Evolutionary conservation across 2,797 vertebrate genomes (phyloP).

Genomic region (Tadarida brasiliensis): DNA sequence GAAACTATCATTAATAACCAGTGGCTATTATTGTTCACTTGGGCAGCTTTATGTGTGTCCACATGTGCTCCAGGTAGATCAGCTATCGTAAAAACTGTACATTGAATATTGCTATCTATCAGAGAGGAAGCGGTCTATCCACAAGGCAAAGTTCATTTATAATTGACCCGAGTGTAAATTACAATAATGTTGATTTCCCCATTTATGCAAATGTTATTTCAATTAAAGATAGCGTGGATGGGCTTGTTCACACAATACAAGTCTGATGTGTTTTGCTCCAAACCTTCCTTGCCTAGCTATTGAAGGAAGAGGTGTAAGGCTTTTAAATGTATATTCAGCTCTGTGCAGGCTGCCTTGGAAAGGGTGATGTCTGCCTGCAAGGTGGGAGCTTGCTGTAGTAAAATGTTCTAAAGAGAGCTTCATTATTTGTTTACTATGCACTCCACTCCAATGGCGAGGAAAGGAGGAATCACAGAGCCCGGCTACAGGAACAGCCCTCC

Average conservation of each 20-base stretch:
- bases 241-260: neutral
- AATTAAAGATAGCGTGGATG: neutral
- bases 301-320: neutral
- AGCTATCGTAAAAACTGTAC: neutral
- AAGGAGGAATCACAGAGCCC: neutral
- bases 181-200: constrained; percentile 13
- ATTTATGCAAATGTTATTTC: constrained; percentile 53
- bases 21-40: neutral
- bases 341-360: constrained; percentile 23
- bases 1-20: constrained; percentile 43
- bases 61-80: neutral
- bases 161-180: constrained; percentile 17
- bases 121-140: neutral
- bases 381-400: constrained; percentile 65
- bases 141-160: constrained; percentile 33
- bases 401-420: constrained; percentile 57
- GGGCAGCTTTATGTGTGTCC: constrained; percentile 33
- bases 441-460: neutral
- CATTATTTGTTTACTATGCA: constrained; percentile 75
- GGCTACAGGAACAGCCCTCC: neutral
- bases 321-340: constrained; percentile 47
- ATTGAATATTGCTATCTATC: neutral
- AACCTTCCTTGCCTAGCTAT: neutral
- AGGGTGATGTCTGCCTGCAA: neutral
- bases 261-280: neutral